Conservation (phyloP, 2,797 vertebrate genomes). For the Enteromius radiatus region DNA sequence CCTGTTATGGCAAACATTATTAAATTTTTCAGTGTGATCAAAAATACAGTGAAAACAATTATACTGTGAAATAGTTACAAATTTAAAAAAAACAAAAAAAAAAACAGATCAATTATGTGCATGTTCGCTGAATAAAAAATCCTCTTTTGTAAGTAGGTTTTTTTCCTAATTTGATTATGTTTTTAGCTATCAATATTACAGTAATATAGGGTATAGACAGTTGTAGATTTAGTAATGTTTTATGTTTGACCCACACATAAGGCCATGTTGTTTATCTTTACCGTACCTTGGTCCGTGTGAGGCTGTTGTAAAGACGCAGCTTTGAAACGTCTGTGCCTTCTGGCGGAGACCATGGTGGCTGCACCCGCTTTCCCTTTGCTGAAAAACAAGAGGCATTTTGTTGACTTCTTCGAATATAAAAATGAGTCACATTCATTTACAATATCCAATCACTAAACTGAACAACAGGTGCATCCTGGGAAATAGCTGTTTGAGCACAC, state of each 20-base stretch:
- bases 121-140: neutral
- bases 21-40: neutral
- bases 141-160: neutral
- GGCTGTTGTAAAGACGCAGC: constrained; percentile 93
- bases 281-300: constrained; percentile 90
- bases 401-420: neutral
- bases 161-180: neutral
- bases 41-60: neutral
- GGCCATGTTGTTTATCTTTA: neutral
- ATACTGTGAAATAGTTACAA: neutral
- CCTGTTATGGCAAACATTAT: neutral
- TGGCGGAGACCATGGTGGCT: constrained; percentile 87
- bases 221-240: neutral
- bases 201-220: neutral
- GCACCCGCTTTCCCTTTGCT: constrained; percentile 86
- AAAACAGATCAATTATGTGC: neutral
- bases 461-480: neutral
- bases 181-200: neutral
- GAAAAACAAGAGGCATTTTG: constrained; percentile 54
- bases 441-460: neutral
- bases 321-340: constrained; percentile 79
- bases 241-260: neutral
- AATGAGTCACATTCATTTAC: neutral
- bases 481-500: constrained; percentile 11
- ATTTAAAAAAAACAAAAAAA: neutral